Conservation (phyloP, 2,113 vertebrate species). For the Thomomys bottae region DNA sequence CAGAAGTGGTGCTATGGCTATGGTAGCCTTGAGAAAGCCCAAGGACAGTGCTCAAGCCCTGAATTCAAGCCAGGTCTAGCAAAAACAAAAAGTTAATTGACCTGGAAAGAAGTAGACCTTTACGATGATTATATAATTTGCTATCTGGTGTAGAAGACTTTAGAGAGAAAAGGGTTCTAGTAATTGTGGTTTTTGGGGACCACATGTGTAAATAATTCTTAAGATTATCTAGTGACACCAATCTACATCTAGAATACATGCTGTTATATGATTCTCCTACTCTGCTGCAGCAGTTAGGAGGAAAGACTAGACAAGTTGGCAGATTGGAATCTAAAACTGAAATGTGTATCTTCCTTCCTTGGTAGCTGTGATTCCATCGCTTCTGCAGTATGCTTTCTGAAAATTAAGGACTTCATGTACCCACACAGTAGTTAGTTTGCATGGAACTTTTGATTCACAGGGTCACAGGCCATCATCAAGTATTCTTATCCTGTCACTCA, state of each 20-base stretch:
- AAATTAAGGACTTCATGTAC: background rate
- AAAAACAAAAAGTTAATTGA: background rate
- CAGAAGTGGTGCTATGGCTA: no score
- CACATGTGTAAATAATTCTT: background rate
- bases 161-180: background rate
- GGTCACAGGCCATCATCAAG: background rate
- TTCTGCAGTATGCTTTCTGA: background rate
- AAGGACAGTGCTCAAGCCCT: no score
- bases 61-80: no score
- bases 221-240: constrained; percentile 12
- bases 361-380: background rate
- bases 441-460: background rate
- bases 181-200: constrained; percentile 22
- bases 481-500: background rate
- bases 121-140: background rate
- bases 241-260: background rate
- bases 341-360: background rate
- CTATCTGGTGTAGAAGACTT: background rate
- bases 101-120: background rate
- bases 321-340: background rate
- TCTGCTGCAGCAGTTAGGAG: background rate
- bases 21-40: no score
- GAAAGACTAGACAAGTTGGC: background rate
- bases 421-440: background rate
- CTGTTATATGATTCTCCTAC: background rate